Base-by-base conservation (phyloP, 2,797 vertebrate species). In the Oreochromis grahami region DNA sequence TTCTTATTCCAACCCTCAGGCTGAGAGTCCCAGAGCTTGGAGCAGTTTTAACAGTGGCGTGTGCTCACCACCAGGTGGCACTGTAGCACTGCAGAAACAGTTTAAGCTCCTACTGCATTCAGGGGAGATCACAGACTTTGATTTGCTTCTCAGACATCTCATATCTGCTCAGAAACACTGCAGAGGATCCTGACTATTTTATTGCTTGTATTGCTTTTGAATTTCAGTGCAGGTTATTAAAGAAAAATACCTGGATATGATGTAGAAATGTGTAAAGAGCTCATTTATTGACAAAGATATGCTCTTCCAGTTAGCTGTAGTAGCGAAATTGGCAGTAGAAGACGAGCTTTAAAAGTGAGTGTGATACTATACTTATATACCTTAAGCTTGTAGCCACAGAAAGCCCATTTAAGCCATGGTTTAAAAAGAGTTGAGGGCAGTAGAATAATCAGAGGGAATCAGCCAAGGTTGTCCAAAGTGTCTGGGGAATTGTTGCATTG, bases 41-140 rank as follows among this genome's bases (percentile, higher is more conserved):
- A 43, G 26, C 3, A 63, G 38, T 10, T 45, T 24, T 15, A 34
- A 8, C 5, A 21, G 34, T 34, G 2, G 4, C 1, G 3, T 26
- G 12, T 58, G 4, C 26, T 78, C n/a, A 83, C 83, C 96, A 91
- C 88, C 65, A 93, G 95, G 90, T 93, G 95, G 92, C 93, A 93
- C 89, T 94, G 89, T 52, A 88, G 84, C 78, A 87, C 85, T 84
- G 63, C 78, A 77, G 26, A 52, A 50, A 24, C 13, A 3, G 0
- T 29, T 19, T 8, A 11, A 13, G 8, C 21, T 15, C 41, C 78
- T 24, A 3, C 77, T 84, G 76, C 76, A 79, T 81, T 63, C n/a
- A 77, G 70, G 19, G 48, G 45, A 88, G 56, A 86, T 84, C 77
- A 84, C 56, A 83, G 51, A 55, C 56, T 91, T 84, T 83, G 82